Conservation (phyloP, 2,797 vertebrate genomes). For the Galago senegalensis region DNA sequence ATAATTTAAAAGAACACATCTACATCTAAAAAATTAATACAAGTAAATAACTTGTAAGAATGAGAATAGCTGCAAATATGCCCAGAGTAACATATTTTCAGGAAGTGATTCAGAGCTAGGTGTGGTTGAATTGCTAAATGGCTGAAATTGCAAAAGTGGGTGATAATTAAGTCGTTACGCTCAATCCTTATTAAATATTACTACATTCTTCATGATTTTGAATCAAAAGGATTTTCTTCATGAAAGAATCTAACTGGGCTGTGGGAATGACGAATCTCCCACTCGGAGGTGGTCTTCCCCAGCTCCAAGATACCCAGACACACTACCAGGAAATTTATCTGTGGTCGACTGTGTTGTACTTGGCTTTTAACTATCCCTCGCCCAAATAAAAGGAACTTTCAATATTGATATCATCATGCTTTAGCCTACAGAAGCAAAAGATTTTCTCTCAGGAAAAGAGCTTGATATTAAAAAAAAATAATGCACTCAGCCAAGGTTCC, state of each 20-base stretch:
- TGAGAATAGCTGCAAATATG: slow-evolving; percentile 71
- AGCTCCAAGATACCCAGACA: slow-evolving; percentile 70
- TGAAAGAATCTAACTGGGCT: background rate
- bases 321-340: slow-evolving; percentile 77
- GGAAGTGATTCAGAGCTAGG: slow-evolving; percentile 78
- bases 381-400: slow-evolving; percentile 1
- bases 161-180: slow-evolving; percentile 77
- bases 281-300: slow-evolving; percentile 75
- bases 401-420: slow-evolving; percentile 60
- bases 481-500: background rate
- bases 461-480: slow-evolving; percentile 61
- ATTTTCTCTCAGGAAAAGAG: slow-evolving; percentile 66
- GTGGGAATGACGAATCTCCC: slow-evolving; percentile 67
- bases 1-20: slow-evolving; percentile 1
- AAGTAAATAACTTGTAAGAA: slow-evolving; percentile 26
- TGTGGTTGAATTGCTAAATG: slow-evolving; percentile 74
- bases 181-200: slow-evolving; percentile 81
- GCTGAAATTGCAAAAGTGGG: slow-evolving; percentile 69
- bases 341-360: slow-evolving; percentile 72
- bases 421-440: slow-evolving; percentile 53
- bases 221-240: slow-evolving; percentile 69
- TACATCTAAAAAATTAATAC: slow-evolving; percentile 41
- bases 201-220: slow-evolving; percentile 79
- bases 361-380: slow-evolving; percentile 70
- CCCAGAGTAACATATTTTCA: slow-evolving; percentile 79